phyloP scores from a whole-genome alignment of 1,140 invertebrate species.

The Heliconius himera region DNA sequence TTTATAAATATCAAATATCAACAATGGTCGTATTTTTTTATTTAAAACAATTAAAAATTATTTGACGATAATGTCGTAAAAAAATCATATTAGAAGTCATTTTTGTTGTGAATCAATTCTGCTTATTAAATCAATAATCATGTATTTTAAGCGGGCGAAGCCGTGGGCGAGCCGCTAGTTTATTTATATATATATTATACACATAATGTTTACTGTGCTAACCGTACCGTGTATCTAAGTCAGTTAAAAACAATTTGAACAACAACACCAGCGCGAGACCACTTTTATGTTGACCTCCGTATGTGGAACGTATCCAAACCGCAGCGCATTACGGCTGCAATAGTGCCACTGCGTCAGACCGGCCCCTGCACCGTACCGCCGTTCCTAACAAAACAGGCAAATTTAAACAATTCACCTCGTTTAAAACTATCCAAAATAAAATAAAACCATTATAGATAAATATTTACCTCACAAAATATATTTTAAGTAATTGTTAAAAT shows the following conservation, averaged over 20 bases:
- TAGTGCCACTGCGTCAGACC: slow-evolving; percentile 53
- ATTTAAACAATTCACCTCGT: slow-evolving; percentile 26
- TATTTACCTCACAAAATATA: background rate
- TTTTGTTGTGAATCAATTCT: no score
- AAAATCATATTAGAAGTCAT: no score
- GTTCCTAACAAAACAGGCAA: slow-evolving; percentile 34
- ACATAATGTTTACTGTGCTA: background rate
- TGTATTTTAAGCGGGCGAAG: no score
- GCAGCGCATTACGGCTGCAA: slow-evolving; percentile 66
- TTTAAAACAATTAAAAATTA: no score
- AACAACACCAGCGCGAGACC: slow-evolving; percentile 52
- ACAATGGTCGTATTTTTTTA: no score
- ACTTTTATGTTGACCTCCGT: slow-evolving; percentile 64
- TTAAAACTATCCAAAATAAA: slow-evolving; percentile 9
- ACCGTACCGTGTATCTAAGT: slow-evolving; percentile 54
- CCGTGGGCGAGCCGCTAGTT: no score
- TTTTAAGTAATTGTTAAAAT: background rate
- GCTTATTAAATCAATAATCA: no score
- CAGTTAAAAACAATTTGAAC: slow-evolving; percentile 69
- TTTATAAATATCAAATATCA: no score
- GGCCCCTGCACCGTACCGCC: slow-evolving; percentile 37
- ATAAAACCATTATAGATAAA: slow-evolving; percentile 12
- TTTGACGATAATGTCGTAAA: no score
- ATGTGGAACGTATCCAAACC: slow-evolving; percentile 72
- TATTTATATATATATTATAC: no score